A percentile compares a stretch with the other conserved stretches of the same genome.
Evolutionary conservation across 2,888 invertebrate genomes (phyloP).

Genomic region (Cenopis cana): DNA sequence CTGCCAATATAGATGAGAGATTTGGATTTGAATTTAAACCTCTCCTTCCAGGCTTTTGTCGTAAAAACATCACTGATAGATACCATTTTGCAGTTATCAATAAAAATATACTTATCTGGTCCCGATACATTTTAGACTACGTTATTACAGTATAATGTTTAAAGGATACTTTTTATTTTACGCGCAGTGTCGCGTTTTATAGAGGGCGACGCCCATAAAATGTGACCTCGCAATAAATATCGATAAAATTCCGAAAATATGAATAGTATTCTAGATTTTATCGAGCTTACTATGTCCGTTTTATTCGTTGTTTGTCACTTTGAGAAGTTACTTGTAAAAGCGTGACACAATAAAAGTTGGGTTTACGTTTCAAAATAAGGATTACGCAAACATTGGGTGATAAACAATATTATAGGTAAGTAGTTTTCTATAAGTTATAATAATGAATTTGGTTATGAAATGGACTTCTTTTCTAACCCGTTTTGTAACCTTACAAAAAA

Average conservation of each 20-base stretch:
- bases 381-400: background rate
- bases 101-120: background rate
- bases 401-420: background rate
- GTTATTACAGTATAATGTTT: constrained; percentile 22
- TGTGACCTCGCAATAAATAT: constrained; percentile 44
- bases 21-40: background rate
- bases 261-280: constrained; percentile 44
- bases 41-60: background rate
- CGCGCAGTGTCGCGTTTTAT: constrained; percentile 32
- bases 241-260: constrained; percentile 42
- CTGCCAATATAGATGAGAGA: too few species aligned
- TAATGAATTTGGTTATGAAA: background rate
- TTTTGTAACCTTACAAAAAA: too few species aligned
- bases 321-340: constrained; percentile 11
- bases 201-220: constrained; percentile 31
- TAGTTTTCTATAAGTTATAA: background rate
- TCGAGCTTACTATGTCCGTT: constrained; percentile 42
- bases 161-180: constrained; percentile 37
- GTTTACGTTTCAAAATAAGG: background rate
- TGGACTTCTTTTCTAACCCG: background rate
- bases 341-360: constrained; percentile 9
- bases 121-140: constrained; percentile 12
- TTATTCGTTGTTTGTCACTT: constrained; percentile 40
- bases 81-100: background rate
- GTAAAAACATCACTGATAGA: background rate